Conservation (phyloP, 1,140 invertebrate genomes). For the Caenorhabditis brenneri region DNA sequence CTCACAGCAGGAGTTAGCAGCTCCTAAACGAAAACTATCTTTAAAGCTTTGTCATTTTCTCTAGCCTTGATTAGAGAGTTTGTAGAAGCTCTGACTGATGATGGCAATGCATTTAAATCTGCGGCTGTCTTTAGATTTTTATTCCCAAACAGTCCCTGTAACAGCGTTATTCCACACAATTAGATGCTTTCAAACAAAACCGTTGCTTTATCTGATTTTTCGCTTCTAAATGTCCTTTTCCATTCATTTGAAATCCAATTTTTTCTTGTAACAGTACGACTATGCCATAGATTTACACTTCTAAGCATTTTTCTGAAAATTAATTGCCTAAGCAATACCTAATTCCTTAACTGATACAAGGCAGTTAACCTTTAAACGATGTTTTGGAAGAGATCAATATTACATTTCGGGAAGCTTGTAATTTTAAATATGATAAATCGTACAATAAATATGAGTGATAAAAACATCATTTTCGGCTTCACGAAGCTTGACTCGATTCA, state of each 20-base stretch:
- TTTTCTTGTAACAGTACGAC: constrained; percentile 78
- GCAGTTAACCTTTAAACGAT: not conserved
- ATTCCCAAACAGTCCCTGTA: constrained; percentile 58
- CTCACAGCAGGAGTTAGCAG: not conserved
- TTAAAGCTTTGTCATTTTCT: not conserved
- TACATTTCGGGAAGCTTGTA: not conserved
- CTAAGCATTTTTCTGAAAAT: not conserved
- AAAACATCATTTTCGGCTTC: not conserved
- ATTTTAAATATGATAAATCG: not conserved
- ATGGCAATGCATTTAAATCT: constrained; percentile 50
- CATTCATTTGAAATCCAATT: constrained; percentile 91
- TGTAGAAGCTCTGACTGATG: constrained; percentile 28
- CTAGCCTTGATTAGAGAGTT: not conserved
- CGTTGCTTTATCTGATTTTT: not conserved
- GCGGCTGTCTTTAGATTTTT: constrained; percentile 43
- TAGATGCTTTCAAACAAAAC: constrained; percentile 71
- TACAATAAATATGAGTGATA: not conserved
- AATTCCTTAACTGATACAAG: not conserved
- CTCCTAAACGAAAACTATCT: not conserved
- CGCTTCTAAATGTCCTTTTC: constrained; percentile 80
- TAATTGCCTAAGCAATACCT: too few species aligned
- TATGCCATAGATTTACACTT: not conserved
- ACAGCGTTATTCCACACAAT: not conserved
- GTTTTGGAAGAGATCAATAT: not conserved
- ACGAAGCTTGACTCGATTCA: constrained; percentile 22